Percentiles rank a stretch among this genome's conserved stretches.
Evolutionary conservation across 1,140 invertebrate genomes (phyloP).

Genomic region (Pachyrhynchus sulphureomaculatus): DNA sequence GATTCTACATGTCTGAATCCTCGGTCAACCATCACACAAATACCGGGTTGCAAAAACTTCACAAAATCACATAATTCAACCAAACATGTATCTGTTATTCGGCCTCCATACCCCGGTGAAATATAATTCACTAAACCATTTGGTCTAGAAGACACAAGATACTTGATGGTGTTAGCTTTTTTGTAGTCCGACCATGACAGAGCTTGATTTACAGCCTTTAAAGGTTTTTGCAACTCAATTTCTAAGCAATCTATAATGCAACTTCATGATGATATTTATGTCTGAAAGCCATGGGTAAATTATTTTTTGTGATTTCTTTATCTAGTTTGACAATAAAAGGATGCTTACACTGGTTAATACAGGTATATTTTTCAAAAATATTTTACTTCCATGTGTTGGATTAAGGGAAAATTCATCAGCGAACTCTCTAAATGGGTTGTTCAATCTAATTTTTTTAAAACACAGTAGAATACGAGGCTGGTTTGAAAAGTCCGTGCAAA

Average conservation of each 20-base stretch:
- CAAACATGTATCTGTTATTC: slow-evolving; percentile 44
- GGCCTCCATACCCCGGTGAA: slow-evolving; percentile 50
- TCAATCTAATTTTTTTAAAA: too few relatives aligned
- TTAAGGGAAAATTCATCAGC: too few relatives aligned
- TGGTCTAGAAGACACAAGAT: slow-evolving; percentile 52
- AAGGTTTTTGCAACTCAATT: slow-evolving; percentile 35
- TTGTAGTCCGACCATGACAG: slow-evolving; percentile 55
- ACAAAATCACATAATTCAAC: slow-evolving; percentile 49
- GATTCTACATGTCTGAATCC: slow-evolving; percentile 47
- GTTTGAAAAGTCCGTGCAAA: too few relatives aligned
- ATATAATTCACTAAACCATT: slow-evolving; percentile 52
- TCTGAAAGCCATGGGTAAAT: slow-evolving; percentile 1
- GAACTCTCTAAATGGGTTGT: too few relatives aligned
- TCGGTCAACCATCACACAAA: slow-evolving; percentile 46
- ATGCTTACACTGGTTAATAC: too few relatives aligned
- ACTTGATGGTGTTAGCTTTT: slow-evolving; percentile 55
- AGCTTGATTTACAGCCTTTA: slow-evolving; percentile 48
- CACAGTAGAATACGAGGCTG: too few relatives aligned
- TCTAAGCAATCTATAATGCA: slow-evolving; percentile 28
- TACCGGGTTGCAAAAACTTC: slow-evolving; percentile 33
- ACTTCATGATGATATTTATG: slow-evolving; percentile 4
- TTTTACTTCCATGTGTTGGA: too few relatives aligned
- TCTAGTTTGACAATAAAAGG: too few relatives aligned
- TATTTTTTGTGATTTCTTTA: background rate
- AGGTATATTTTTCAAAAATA: too few relatives aligned